Evolutionary conservation across 2,113 vertebrate genomes (phyloP).

Genomic region (Abramis brama): DNA sequence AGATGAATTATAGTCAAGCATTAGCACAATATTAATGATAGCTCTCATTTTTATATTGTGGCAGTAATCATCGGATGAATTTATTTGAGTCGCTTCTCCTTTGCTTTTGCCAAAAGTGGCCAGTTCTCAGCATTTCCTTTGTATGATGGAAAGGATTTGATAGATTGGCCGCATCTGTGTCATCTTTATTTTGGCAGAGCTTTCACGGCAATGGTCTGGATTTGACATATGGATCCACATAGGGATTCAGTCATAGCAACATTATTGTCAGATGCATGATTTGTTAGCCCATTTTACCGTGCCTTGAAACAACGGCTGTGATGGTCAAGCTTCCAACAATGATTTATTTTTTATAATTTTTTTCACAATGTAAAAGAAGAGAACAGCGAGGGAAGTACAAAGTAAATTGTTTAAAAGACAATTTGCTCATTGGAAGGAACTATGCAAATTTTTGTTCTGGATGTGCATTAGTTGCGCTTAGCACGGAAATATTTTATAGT

Average conservation of each 20-base stretch:
- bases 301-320: conserved; percentile 22
- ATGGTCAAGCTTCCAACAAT: conserved; percentile 20
- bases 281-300: conserved; percentile 21
- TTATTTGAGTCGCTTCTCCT: conserved; percentile 59
- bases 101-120: conserved; percentile 38
- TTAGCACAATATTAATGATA: conserved; percentile 73
- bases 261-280: conserved; percentile 28
- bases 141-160: conserved; percentile 40
- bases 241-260: conserved; percentile 17
- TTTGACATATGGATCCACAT: conserved; percentile 34
- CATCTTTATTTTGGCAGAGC: conserved; percentile 32
- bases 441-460: neutral
- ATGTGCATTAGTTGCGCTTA: neutral
- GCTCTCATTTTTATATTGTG: conserved; percentile 66
- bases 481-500: neutral
- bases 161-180: conserved; percentile 41
- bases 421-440: too few species aligned
- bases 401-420: neutral
- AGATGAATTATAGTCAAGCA: conserved; percentile 75
- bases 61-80: conserved; percentile 67
- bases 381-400: neutral
- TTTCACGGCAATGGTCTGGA: conserved; percentile 14
- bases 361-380: neutral
- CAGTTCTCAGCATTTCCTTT: conserved; percentile 31
- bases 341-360: neutral